Conservation (phyloP, 2,797 vertebrate genomes). For the Hypotaenidia philippensis region DNA sequence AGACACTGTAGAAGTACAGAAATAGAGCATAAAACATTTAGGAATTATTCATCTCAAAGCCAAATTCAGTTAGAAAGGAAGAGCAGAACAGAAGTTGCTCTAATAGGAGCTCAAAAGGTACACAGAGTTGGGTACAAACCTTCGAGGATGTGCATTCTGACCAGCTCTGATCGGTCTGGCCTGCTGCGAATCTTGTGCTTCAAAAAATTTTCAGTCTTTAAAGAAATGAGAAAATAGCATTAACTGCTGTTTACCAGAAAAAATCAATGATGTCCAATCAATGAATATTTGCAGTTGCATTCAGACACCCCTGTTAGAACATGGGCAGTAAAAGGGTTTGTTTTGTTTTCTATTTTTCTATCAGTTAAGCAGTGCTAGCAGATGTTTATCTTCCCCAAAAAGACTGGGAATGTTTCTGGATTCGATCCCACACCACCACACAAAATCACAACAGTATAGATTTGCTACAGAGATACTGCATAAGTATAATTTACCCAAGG, state of each 20-base stretch:
- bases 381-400: neutral
- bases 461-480: neutral
- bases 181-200: constrained; percentile 97
- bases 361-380: neutral
- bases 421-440: neutral
- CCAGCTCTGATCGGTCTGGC: constrained; percentile 92
- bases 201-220: constrained; percentile 93
- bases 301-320: neutral
- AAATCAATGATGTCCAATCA: neutral
- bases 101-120: neutral
- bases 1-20: neutral
- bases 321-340: neutral
- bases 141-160: constrained; percentile 97
- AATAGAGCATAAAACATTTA: neutral
- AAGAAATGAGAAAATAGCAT: constrained; percentile 11
- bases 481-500: neutral
- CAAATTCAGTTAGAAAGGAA: neutral
- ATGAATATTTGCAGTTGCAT: neutral
- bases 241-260: neutral
- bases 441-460: neutral
- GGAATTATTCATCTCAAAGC: neutral
- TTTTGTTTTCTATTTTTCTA: neutral
- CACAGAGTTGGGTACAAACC: constrained; percentile 76
- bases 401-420: neutral
- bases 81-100: neutral